Conservation (phyloP, 2,113 vertebrate species). For the Fulmarus glacialis region DNA sequence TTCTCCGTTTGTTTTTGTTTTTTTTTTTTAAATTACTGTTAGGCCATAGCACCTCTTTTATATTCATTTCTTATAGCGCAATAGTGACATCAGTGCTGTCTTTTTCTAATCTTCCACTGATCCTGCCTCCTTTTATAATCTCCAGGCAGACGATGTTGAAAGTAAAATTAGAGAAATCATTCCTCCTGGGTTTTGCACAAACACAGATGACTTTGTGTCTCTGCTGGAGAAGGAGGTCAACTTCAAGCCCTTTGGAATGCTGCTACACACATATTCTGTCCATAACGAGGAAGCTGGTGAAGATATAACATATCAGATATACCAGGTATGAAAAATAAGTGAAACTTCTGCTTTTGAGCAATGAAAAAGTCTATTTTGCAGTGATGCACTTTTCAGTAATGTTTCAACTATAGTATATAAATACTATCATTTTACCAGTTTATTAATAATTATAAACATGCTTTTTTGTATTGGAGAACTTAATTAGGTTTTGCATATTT, state of each 20-base stretch:
- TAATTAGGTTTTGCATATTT: conserved; percentile 49
- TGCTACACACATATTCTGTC: conserved; percentile 89
- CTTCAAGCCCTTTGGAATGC: conserved; percentile 92
- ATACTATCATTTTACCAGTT: not conserved
- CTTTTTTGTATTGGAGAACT: conserved; percentile 33
- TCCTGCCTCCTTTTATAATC: not conserved
- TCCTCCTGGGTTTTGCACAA: conserved; percentile 91
- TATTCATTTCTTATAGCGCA: not conserved
- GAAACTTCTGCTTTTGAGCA: not conserved
- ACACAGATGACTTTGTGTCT: conserved; percentile 91
- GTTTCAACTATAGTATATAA: not conserved
- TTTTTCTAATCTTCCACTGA: not conserved
- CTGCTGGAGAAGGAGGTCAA: conserved; percentile 94
- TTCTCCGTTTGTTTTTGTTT: too few relatives aligned
- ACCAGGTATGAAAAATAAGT: conserved; percentile 82
- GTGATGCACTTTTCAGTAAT: not conserved
- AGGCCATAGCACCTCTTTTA: not conserved
- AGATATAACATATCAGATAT: conserved; percentile 90
- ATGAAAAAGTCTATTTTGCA: not conserved
- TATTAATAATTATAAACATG: not conserved
- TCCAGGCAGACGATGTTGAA: conserved; percentile 91
- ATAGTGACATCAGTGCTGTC: not conserved
- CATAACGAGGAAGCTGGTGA: conserved; percentile 90
- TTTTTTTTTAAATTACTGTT: not conserved
- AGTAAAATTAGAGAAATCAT: conserved; percentile 93